These are phyloP conservation scores for Hormiphora californensis DNA, from an alignment of 37 sponge, comb jelly and placozoan genomes.

Conservation along the genomic window DNA sequence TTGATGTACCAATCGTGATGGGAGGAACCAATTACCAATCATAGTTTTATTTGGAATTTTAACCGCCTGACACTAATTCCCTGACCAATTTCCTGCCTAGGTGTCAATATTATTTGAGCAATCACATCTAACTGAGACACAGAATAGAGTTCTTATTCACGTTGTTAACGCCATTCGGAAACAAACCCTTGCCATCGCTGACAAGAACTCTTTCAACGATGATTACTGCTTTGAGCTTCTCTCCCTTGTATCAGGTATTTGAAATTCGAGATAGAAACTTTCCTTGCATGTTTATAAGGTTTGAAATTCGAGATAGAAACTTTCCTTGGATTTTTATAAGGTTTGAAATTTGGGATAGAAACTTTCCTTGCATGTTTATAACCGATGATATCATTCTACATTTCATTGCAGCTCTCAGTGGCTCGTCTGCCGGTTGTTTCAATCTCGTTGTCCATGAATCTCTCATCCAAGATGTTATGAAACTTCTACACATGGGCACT, in stretches of 20 bases:
- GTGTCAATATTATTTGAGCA: constrained; percentile 43
- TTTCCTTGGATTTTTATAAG: background rate
- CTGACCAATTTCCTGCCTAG: too few species aligned
- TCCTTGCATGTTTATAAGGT: background rate
- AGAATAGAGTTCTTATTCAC: constrained; percentile 41
- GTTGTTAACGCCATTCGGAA: constrained; percentile 44
- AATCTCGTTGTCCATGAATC: constrained; percentile 73
- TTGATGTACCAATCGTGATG: too few species aligned
- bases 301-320: background rate
- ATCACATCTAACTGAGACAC: constrained; percentile 37
- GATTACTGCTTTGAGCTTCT: constrained; percentile 52
- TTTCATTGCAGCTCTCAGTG: constrained; percentile 80
- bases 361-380: background rate
- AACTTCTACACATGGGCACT: constrained; percentile 79
- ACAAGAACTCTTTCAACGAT: constrained; percentile 52
- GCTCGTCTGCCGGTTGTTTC: constrained; percentile 69
- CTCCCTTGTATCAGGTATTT: constrained; percentile 19
- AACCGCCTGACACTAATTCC: too few species aligned
- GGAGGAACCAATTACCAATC: too few species aligned
- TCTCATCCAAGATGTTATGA: constrained; percentile 74
- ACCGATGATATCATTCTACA: background rate
- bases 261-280: background rate
- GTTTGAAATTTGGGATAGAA: background rate
- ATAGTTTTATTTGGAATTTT: too few species aligned
- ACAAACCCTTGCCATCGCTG: constrained; percentile 30